Percentiles rank a stretch among this genome's conserved stretches.
phyloP scores from a whole-genome alignment of 2,888 invertebrate genomes.

The Anticlea derivata region DNA sequence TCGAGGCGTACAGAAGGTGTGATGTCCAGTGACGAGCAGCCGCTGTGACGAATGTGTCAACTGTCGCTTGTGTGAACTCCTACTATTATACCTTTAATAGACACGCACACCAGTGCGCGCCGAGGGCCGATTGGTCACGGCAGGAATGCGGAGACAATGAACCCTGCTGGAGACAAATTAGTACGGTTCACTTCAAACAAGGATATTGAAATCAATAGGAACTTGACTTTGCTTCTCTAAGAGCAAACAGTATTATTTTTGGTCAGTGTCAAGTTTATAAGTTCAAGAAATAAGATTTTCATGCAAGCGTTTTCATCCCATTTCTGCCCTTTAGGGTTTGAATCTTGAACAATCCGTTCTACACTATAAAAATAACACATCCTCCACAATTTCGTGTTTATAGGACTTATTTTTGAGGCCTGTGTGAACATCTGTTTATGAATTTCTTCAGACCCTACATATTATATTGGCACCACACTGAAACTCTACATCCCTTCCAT shows the following conservation, averaged over 20 bases:
- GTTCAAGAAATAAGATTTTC: no score
- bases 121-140: conserved; percentile 26
- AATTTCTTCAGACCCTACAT: no score
- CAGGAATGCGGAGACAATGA: conserved; percentile 23
- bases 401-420: no score
- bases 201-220: conserved; percentile 17
- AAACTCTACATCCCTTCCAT: no score
- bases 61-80: conserved; percentile 7
- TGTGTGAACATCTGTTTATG: no score
- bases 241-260: background rate
- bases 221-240: background rate
- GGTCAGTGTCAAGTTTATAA: no score
- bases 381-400: no score
- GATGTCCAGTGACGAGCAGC: conserved; percentile 37
- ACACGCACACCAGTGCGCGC: background rate
- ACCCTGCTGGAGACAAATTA: conserved; percentile 17
- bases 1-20: conserved; percentile 21
- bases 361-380: no score
- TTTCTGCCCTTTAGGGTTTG: no score
- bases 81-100: background rate
- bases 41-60: conserved; percentile 22
- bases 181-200: conserved; percentile 15
- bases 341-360: no score
- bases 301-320: no score
- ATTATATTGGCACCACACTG: no score